Evolutionary conservation across 2,888 invertebrate genomes (phyloP).

Genomic region (Lasioglossum marginatum): DNA sequence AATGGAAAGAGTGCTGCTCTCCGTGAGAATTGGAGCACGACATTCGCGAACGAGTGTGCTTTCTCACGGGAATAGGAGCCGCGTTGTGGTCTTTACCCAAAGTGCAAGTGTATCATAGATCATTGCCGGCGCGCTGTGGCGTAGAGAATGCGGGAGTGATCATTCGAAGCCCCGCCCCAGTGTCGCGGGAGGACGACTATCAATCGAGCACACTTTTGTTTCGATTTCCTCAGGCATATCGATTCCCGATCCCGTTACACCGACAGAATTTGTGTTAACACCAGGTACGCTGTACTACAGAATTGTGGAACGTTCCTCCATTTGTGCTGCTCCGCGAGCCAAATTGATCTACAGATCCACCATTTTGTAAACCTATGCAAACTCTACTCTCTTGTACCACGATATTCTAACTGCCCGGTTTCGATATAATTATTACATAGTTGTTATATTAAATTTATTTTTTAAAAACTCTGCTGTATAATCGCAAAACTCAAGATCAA

Average conservation of each 20-base stretch:
- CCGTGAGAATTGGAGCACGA: slow-evolving; percentile 58
- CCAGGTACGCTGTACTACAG: background rate
- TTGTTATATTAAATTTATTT: too few species aligned
- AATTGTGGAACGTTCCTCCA: background rate
- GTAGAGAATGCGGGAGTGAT: background rate
- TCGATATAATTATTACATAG: too few species aligned
- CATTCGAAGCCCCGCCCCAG: background rate
- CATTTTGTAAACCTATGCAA: background rate
- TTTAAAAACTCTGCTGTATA: too few species aligned
- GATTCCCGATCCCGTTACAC: background rate
- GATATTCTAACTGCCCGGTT: too few species aligned
- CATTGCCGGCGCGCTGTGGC: slow-evolving; percentile 26
- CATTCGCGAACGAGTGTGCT: slow-evolving; percentile 55
- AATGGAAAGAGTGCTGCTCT: slow-evolving; percentile 33
- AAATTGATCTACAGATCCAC: background rate
- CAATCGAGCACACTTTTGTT: slow-evolving; percentile 15
- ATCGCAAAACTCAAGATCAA: too few species aligned
- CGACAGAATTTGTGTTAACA: background rate
- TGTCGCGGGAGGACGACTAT: background rate
- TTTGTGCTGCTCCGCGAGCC: background rate
- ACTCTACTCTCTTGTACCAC: too few species aligned
- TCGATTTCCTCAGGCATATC: background rate
- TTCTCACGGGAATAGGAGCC: slow-evolving; percentile 55
- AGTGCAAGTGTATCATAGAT: slow-evolving; percentile 46
- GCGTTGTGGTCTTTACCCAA: slow-evolving; percentile 56